Evolutionary conservation across 2,797 vertebrate species (phyloP).

Genomic region (Meda fulgida): DNA sequence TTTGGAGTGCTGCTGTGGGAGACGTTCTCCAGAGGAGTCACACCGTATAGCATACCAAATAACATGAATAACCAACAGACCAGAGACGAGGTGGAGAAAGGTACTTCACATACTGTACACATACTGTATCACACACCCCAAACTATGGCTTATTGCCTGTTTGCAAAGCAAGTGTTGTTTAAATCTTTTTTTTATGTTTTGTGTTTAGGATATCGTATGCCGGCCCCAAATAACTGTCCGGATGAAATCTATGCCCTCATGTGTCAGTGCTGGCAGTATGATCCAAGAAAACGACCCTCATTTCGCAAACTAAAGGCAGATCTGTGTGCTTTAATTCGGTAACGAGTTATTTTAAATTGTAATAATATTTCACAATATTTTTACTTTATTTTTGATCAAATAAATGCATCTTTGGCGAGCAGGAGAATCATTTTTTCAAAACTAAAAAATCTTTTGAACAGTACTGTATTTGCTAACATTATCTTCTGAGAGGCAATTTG

Average conservation of each 20-base stretch:
- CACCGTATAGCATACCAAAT: conserved; percentile 80
- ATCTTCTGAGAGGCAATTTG: neutral
- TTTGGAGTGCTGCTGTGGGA: conserved; percentile 96
- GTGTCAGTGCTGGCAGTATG: conserved; percentile 90
- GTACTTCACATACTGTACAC: conserved; percentile 67
- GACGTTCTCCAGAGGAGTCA: conserved; percentile 88
- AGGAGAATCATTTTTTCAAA: neutral
- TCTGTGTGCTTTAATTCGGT: conserved; percentile 79
- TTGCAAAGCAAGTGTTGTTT: neutral
- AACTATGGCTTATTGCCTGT: neutral
- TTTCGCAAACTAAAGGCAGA: conserved; percentile 83
- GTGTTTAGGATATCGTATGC: conserved; percentile 84
- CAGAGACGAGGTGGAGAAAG: conserved; percentile 88
- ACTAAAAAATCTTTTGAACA: neutral
- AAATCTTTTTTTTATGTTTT: neutral
- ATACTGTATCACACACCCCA: neutral
- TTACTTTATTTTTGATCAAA: neutral
- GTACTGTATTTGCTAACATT: too few relatives aligned
- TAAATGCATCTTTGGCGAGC: neutral
- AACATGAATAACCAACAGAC: conserved; percentile 92
- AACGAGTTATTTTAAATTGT: conserved; percentile 26
- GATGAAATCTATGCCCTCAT: conserved; percentile 87
- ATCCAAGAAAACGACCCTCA: conserved; percentile 82
- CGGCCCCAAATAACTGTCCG: conserved; percentile 83
- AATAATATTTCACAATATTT: neutral